Evolutionary conservation across 2,113 vertebrate genomes (phyloP), one percentile per base, ranked within the genome.

Genomic region (Tricholaema leucomelas): DNA sequence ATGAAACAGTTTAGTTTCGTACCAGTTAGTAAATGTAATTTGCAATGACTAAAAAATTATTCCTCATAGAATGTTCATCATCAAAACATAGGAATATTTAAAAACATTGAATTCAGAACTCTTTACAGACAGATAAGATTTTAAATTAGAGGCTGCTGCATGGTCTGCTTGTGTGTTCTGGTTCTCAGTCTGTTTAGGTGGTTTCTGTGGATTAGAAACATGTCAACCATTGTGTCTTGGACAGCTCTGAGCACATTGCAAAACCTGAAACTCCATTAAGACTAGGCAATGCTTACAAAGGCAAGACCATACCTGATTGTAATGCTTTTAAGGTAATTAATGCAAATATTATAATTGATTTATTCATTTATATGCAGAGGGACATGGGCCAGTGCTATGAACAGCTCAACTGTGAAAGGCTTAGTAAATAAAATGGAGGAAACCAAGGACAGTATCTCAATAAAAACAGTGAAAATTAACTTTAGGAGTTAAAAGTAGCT

Each of bases 61-160:
- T 95, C 42, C n/a, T 89, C 31, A 1, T 76, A 74, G 69, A 93
- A 61, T 89, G 83, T 44, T 69, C 4, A 0, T 87, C 15, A 27
- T 77, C 81, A 91, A 95, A 95, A 93, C 81, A 89, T 40, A 61
- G 35, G 72, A 85, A 75, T 95, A 79, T 94, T 94, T 94, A 69
- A 64, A 91, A 93, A 81, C 84, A 85, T 23, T 77, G 87, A 81
- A 35, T 83, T 96, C 79, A 92, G 64, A 72, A 91, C 91, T 83
- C 70, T 82, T 91, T 85, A 54, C 78, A 87, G 88, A 54, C 54
- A 95, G 72, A 93, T 77, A 74, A 67, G 6, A 71, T 91, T 92
- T 95, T 60, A 87, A 94, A 92, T 93, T 80, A 75, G 72, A 92
- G 78, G 44, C 81, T 91, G 65, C 84, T 91, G 56, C 54, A 2